Evolutionary conservation across 2,888 invertebrate species (phyloP), one percentile per base, ranked within the genome.

Genomic region (Dione vanillae): DNA sequence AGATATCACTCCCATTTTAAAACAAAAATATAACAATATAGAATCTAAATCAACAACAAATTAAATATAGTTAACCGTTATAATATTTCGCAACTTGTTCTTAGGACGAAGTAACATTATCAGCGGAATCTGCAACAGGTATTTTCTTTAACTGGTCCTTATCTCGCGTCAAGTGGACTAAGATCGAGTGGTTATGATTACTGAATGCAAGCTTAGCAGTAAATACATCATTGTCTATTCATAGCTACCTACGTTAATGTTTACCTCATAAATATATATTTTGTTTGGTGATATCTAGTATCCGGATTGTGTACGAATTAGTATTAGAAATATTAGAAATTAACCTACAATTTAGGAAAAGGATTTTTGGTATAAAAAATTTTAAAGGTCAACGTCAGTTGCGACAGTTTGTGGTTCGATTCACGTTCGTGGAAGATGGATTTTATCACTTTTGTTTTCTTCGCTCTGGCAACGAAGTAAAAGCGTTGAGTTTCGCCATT

Each of bases 121-220:
- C 78, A 72, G 68, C 27, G 56, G 40, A 67, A 78, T 78, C 78
- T 59, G 66, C 76, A 77, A 76, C 76, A 75, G 77, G 76, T 64
- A 64, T 51, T 64, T 64, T 51, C 62, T 62, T 68, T 59, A 59
- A 59, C 67, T 59, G 40, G 69, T 72, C 72, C 65, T 78, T 77
- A 80, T 80, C 78, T 77, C 73, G 76, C 78, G 80, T 79, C 80
- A 78, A 59, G 70, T 68, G 58, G 77, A 79, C 73, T 77, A 79
- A 78, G 79, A 79, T 78, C 71, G 82, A 78, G 78, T 77, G 75
- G 73, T 72, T 71, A 64, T 64, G 64, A 64, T 58, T 37, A 40
- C 64, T 58, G 71, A 71, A 71, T 67, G 56, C 62, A 64, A 64
- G 64, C 64, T 49, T 66, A 54, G 67, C 71, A 65, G 65, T 54